A percentile compares a stretch with the other conserved stretches of the same genome.
phyloP scores from a whole-genome alignment of 1,140 invertebrate species.

The Drosophila murphyi region DNA sequence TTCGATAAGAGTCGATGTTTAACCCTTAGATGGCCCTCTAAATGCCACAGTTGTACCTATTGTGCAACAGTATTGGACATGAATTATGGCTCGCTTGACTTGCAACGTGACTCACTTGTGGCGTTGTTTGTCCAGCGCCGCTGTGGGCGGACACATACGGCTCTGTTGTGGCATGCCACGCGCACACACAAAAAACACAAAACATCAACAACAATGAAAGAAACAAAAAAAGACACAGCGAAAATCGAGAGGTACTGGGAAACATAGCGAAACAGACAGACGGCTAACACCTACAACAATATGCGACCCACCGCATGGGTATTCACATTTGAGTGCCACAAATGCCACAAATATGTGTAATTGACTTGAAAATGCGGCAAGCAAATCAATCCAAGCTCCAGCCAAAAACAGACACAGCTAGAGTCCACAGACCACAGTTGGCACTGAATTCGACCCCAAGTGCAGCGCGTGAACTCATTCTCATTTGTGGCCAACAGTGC shows the following conservation, averaged over 20 bases:
- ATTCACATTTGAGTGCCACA: constrained; percentile 77
- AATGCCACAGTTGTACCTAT: constrained; percentile 22
- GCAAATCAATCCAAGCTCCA: constrained; percentile 72
- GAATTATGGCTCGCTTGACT: constrained; percentile 66
- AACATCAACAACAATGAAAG: not conserved
- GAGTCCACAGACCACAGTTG: constrained; percentile 11
- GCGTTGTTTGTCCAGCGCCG: constrained; percentile 48
- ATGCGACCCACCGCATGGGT: constrained; percentile 72
- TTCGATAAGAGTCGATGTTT: constrained; percentile 56
- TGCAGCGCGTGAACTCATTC: constrained; percentile 80
- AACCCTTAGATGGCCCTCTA: constrained; percentile 62
- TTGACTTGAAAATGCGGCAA: constrained; percentile 79
- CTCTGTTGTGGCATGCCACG: constrained; percentile 74
- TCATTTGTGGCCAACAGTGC: constrained; percentile 61
- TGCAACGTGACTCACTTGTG: constrained; percentile 76
- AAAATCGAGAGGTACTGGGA: constrained; percentile 21
- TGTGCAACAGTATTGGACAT: constrained; percentile 58
- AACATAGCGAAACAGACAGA: constrained; percentile 64
- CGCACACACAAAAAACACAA: constrained; percentile 40
- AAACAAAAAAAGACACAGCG: constrained; percentile 35
- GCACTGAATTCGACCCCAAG: constrained; percentile 67
- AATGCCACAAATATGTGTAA: constrained; percentile 82
- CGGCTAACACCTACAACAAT: constrained; percentile 70
- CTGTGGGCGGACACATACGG: constrained; percentile 73
- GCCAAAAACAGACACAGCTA: constrained; percentile 20